Evolutionary conservation across 2,113 vertebrate genomes (phyloP), one percentile per base, ranked within the genome.

Genomic region (Chroicocephalus ridibundus): DNA sequence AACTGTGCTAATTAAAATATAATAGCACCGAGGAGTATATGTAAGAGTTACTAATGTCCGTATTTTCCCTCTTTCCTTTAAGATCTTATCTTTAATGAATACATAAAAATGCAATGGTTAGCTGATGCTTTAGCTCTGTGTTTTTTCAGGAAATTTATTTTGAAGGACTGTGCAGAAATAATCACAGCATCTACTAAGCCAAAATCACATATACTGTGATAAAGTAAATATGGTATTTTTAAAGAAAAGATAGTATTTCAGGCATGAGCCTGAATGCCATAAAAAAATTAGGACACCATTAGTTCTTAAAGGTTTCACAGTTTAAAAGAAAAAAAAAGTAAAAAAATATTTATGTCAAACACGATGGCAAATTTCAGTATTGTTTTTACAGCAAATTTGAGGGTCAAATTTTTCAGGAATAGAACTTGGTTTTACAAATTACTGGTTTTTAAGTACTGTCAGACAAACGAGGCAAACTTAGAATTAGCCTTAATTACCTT

Each of bases 51-150:
- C 90, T 93, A 70, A 88, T 92, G 94, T 94, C 85, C 15, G 0
- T 69, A 87, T 97, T 93, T 83, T 86, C 31, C 76, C 42, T 81
- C 84, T 96, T 95, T 83, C 86, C 62, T 93, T 96, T 89, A 86
- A 92, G 94, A 96, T 95, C 68, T 95, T 96, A 96, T 95, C 95
- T 94, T 84, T 93, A 95, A 96, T 91, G 94, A 75, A 87, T 74
- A 60, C 77, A 93, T 97, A 94, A 95, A 97, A 96, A 97, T 91
- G 89, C 81, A 87, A 10, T 82, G 94, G 90, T 68, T 95, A 91
- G 75, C 77, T 88, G 76, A 54, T 91, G 62, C 66, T 96, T 90
- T 44, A 94, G 64, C 77, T 94, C 40, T 88, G 40, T 72, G 31
- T 1, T 80, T 83, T 71, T 78, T 49, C 61, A 70, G 78, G 85